Evolutionary conservation across 2,888 invertebrate species (phyloP).

Genomic region (Drosophila birchii): DNA sequence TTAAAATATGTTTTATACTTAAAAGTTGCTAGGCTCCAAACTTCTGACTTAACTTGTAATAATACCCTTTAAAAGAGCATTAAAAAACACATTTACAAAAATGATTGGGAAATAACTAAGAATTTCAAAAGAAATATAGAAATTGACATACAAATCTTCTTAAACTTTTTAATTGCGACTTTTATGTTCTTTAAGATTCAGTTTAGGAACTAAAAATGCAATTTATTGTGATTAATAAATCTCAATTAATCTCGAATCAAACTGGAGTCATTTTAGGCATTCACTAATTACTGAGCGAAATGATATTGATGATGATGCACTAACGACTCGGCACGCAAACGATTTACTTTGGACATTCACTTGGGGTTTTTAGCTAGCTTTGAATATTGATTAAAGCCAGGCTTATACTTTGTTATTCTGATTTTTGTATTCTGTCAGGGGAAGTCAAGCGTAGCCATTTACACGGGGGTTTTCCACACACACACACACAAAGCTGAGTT

Average conservation of each 20-base stretch:
- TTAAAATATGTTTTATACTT: too few species aligned
- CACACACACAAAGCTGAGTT: constrained; percentile 7
- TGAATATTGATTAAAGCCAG: constrained; percentile 32
- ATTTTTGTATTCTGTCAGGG: constrained; percentile 6
- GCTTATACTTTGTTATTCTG: constrained; percentile 17
- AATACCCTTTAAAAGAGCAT: neutral
- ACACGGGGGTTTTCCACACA: constrained; percentile 40
- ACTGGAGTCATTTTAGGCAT: constrained; percentile 1
- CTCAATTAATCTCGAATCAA: neutral
- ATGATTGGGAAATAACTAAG: too few species aligned
- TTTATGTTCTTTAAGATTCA: neutral
- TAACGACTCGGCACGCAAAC: constrained; percentile 5
- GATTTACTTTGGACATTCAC: constrained; percentile 1
- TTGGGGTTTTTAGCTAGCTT: constrained; percentile 19
- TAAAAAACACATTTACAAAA: too few species aligned
- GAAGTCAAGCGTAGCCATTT: constrained; percentile 43
- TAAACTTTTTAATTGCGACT: neutral
- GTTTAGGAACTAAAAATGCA: neutral
- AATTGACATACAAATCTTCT: neutral
- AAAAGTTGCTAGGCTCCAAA: neutral
- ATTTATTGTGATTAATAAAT: neutral
- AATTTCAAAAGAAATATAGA: neutral
- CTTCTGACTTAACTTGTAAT: neutral
- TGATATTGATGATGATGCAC: constrained; percentile 6
- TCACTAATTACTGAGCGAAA: neutral